A percentile compares a stretch with the other conserved stretches of the same genome.
Evolutionary conservation across 2,888 invertebrate species (phyloP).

Genomic region (Harpalus rufipes): DNA sequence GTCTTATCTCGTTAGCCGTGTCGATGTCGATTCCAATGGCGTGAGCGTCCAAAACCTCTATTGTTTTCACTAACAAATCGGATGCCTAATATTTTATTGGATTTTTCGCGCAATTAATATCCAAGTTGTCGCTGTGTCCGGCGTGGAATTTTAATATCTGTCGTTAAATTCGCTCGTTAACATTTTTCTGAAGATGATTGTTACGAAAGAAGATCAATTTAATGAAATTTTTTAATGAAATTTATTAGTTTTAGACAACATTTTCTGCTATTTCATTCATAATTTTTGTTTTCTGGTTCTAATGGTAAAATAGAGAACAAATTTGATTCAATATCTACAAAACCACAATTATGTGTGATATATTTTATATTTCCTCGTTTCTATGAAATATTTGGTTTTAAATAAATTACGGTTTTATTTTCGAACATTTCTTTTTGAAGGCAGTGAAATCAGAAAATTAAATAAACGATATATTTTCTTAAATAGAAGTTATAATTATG

Average conservation of each 20-base stretch:
- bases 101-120: conserved; percentile 40
- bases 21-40: conserved; percentile 39
- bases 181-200: conserved; percentile 23
- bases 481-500: no score
- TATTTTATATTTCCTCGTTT: no score
- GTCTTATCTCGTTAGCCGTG: conserved; percentile 56
- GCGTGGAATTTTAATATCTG: conserved; percentile 55
- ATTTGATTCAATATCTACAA: no score
- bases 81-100: conserved; percentile 42
- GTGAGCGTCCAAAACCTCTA: conserved; percentile 33
- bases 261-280: not conserved
- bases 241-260: not conserved
- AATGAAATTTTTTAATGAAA: conserved; percentile 28
- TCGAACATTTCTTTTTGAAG: no score
- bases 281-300: not conserved
- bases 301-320: not conserved
- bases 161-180: conserved; percentile 52
- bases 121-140: conserved; percentile 22
- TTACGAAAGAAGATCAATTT: conserved; percentile 8
- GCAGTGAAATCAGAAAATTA: no score
- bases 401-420: no score
- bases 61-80: conserved; percentile 33
- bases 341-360: no score
- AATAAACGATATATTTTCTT: no score
- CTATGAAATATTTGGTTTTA: no score